Conservation (phyloP, 2,797 vertebrate species). For the Syngnathus rostellatus region DNA sequence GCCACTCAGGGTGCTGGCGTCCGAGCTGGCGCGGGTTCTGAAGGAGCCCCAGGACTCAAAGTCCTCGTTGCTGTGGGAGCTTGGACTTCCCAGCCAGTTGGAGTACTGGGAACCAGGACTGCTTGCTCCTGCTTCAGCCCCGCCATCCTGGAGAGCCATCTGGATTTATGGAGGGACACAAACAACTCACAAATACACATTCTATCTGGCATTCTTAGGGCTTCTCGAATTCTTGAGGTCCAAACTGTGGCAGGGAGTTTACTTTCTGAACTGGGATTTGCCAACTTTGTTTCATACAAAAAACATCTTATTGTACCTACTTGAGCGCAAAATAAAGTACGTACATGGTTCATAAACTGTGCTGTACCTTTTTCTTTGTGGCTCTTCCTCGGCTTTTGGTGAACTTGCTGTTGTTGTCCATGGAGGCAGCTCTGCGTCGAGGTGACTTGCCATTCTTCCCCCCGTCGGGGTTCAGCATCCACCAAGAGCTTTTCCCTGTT, state of each 20-base stretch:
- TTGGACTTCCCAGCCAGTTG: conserved; percentile 94
- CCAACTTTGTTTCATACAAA: neutral
- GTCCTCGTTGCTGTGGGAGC: conserved; percentile 91
- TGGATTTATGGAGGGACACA: conserved; percentile 28
- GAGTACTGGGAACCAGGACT: conserved; percentile 88
- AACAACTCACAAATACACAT: neutral
- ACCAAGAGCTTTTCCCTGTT: conserved; percentile 98
- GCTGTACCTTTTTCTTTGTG: conserved; percentile 88
- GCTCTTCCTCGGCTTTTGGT: conserved; percentile 89
- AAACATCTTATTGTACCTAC: too few species aligned
- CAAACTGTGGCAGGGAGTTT: too few species aligned
- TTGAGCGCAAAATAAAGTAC: neutral
- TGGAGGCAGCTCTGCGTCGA: conserved; percentile 86
- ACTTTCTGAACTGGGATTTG: too few species aligned
- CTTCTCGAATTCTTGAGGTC: too few species aligned
- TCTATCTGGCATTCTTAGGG: too few species aligned
- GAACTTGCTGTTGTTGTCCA: conserved; percentile 99
- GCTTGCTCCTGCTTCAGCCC: conserved; percentile 75
- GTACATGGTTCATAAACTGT: neutral
- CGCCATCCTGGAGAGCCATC: conserved; percentile 73
- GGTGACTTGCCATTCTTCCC: conserved; percentile 95
- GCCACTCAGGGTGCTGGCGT: conserved; percentile 89
- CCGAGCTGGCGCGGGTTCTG: conserved; percentile 88
- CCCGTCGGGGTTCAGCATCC: conserved; percentile 97
- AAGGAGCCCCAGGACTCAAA: conserved; percentile 93